Evolutionary conservation across 2,797 vertebrate genomes (phyloP).

Genomic region (Odontamblyopus lacepedii): DNA sequence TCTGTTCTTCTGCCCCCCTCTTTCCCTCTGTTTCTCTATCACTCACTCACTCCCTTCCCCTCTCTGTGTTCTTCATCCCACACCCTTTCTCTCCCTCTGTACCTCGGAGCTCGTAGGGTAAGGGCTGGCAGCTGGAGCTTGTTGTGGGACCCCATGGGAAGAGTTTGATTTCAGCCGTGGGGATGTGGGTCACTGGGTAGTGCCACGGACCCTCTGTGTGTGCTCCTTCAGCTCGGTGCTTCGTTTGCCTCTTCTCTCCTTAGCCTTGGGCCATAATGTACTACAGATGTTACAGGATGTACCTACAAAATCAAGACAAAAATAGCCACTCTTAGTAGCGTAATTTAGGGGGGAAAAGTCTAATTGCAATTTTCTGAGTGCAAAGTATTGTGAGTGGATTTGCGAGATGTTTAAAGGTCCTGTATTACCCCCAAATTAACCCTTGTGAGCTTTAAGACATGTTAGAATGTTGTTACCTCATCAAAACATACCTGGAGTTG

Average conservation of each 20-base stretch:
- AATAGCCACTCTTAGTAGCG: slow-evolving; percentile 21
- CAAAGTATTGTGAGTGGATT: too few relatives aligned
- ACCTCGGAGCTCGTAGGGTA: slow-evolving; percentile 26
- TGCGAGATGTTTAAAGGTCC: too few relatives aligned
- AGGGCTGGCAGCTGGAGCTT: slow-evolving; percentile 46
- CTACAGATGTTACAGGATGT: slow-evolving; percentile 61
- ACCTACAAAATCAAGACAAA: slow-evolving; percentile 37
- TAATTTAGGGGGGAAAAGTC: too few relatives aligned
- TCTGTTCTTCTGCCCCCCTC: too few relatives aligned
- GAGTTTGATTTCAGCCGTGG: slow-evolving; percentile 62
- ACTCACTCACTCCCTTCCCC: neutral
- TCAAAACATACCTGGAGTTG: too few relatives aligned
- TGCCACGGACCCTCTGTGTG: slow-evolving; percentile 37
- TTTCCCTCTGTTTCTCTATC: too few relatives aligned
- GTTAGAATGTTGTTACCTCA: too few relatives aligned
- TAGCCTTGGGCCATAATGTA: slow-evolving; percentile 48
- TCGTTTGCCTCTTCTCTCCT: slow-evolving; percentile 13
- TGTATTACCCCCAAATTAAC: too few relatives aligned
- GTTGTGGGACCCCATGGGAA: slow-evolving; percentile 42
- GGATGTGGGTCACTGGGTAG: slow-evolving; percentile 53
- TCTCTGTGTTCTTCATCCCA: neutral
- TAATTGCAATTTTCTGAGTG: too few relatives aligned
- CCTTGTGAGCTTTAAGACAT: too few relatives aligned
- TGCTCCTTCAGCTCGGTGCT: slow-evolving; percentile 16
- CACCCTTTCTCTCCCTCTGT: slow-evolving; percentile 24